Base-by-base conservation (phyloP, 2,797 vertebrate species). In the Sparus aurata region DNA sequence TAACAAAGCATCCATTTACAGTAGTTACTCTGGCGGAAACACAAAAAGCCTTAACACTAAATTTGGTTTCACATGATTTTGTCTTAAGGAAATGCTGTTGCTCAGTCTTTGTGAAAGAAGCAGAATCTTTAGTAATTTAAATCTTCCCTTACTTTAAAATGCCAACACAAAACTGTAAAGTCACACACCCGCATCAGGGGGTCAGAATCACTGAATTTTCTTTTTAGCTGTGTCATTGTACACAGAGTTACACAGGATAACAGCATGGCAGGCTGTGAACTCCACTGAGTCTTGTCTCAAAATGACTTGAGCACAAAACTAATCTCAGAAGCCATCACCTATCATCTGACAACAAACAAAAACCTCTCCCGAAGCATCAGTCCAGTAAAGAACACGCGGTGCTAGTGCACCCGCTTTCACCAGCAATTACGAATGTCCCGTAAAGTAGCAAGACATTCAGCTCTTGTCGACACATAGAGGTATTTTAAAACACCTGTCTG, bases 1-100 rank as follows among this genome's bases (percentile, higher is more conserved):
- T 50, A 68, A 77, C 74, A 79, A 69, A 82, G 57, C 17, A 63
- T 2, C 46, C 38, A 18, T 61, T 70, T 64, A 79, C 34, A 27
- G 59, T 7, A 45, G 22, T 25, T 8, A 71, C 55, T 46, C 1
- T 38, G 12, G 60, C 68, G 59, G 25, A 12, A 45, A 57, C 49
- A 78, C 10, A 62, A 64, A 53, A 55, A 1, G 2, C 2, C 13
- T 23, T 8, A 49, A n/a, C 9, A 9, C 49, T 23, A 13, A 1
- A 45, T 63, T 60, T 50, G 7, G 12, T 53, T 25, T 61, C 10
- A 20, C 3, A 15, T n/a, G 45, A 1, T 55, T 25, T 50, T 23
- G 41, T 38, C 9, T 27, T 53, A 1, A 59, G 4, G 34, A 68
- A 63, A 67, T 22, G 45, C 25, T 41, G 20, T 11, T 47, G 22